Conservation (phyloP, 2,888 invertebrate species). For the Drosophila algonquin region DNA sequence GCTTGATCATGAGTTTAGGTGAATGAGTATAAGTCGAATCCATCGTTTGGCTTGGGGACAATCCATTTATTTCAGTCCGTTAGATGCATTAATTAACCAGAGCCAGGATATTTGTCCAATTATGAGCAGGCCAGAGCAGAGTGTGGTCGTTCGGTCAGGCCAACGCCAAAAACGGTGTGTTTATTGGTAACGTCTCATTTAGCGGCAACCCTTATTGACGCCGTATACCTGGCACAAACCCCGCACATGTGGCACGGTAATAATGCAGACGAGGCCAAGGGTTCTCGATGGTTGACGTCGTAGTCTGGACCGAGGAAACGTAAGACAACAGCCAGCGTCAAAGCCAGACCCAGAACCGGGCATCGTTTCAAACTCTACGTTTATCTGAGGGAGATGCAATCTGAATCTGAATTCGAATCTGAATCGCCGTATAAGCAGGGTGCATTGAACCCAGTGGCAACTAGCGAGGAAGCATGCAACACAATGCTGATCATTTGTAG, state of each 20-base stretch:
- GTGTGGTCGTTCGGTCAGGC: neutral
- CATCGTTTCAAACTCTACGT: constrained; percentile 1
- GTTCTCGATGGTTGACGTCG: neutral
- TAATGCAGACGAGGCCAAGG: neutral
- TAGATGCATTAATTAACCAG: constrained; percentile 41
- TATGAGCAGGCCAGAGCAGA: neutral
- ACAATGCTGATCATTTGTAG: constrained; percentile 47
- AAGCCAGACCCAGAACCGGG: neutral
- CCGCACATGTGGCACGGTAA: constrained; percentile 9
- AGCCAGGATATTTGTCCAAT: constrained; percentile 38
- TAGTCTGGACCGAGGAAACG: neutral
- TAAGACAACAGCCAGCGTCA: neutral
- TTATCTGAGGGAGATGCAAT: constrained; percentile 14
- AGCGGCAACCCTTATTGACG: constrained; percentile 30
- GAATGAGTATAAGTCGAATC: no score
- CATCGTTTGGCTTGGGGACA: neutral
- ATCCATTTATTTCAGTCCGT: constrained; percentile 17
- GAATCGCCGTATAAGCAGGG: constrained; percentile 10
- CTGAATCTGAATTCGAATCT: constrained; percentile 3
- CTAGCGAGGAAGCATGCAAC: constrained; percentile 8
- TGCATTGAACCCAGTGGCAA: constrained; percentile 32
- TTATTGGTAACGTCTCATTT: constrained; percentile 28
- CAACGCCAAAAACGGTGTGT: neutral
- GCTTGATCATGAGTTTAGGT: no score
- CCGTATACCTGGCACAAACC: constrained; percentile 2